Base-by-base conservation (phyloP, 2,888 invertebrate genomes). In the Agriopis leucophaearia region DNA sequence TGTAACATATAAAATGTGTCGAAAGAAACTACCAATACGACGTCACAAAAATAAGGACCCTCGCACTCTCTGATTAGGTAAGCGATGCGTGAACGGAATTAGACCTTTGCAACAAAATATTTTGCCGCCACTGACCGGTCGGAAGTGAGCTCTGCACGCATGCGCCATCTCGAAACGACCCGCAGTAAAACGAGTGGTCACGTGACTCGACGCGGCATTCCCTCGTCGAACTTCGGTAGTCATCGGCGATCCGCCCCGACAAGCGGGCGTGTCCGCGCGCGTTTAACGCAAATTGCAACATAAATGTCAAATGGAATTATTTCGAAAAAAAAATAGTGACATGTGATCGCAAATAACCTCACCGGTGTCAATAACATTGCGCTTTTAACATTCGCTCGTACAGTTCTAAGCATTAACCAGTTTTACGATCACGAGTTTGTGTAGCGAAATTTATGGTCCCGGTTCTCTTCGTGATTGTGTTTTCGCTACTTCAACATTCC, bases 131-230 rank as follows among this genome's bases (percentile, higher is more conserved):
- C 78, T 74, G 76, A 66, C 73, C 74, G 81, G 77, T 78, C 77
- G 69, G 65, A 48, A 62, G 66, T 59, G 76, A 78, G 72, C 75
- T 66, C 78, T 72, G 74, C 80, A 84, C 93, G 93, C 93, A 93
- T 93, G 93, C 93, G 92, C 88, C 81, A 83, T 88, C 81, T 80
- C 79, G 84, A 87, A 91, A 90, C 91, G 94, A 91, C 91, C 92
- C 91, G 94, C 93, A 94, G 93, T 94, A 94, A 94, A 94, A 94
- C 91, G 94, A 91, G 90, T 85, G 90, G 91, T 94, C 94, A 94
- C 94, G 94, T 94, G 94, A 94, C 93, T 88, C 79, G 89, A 88
- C 92, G 92, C 94, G 94, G 91, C 94, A 94, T 88, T 94, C 91
- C 86, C 87, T 94, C 94, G 93, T 87, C 86, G 87, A 83, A 84